Conservation (phyloP, 2,888 invertebrate genomes). For the Drosophila emarginata region DNA sequence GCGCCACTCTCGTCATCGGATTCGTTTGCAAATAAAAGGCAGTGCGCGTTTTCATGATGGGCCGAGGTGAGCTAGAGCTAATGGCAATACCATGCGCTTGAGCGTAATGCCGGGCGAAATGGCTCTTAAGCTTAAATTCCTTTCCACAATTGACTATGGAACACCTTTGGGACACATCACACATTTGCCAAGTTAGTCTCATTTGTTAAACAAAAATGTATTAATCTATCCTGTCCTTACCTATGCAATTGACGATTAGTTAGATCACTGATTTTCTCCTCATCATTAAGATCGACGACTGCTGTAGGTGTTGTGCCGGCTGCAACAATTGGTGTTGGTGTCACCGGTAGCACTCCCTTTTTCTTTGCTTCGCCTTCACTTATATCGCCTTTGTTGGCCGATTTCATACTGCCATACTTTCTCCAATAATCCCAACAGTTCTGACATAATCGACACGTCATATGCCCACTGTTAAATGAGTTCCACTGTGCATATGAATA, state of each 20-base stretch:
- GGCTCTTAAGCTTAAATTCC: conserved; percentile 97
- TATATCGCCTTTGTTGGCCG: conserved; percentile 85
- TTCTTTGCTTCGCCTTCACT: conserved; percentile 83
- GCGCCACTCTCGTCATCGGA: conserved; percentile 93
- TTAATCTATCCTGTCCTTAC: conserved; percentile 51
- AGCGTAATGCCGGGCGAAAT: conserved; percentile 96
- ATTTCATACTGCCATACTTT: conserved; percentile 94
- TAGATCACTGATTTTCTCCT: conserved; percentile 83
- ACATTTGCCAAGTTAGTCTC: neutral
- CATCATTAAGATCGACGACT: conserved; percentile 81
- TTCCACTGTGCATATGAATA: conserved; percentile 92
- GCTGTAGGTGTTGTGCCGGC: conserved; percentile 41
- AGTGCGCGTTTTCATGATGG: conserved; percentile 98
- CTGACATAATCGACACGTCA: conserved; percentile 96
- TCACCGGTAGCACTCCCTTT: conserved; percentile 66
- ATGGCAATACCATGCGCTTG: conserved; percentile 91
- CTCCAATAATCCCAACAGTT: conserved; percentile 99
- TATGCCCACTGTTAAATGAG: conserved; percentile 96
- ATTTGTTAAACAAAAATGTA: neutral
- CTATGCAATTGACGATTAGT: conserved; percentile 82
- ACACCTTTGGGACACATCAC: conserved; percentile 86
- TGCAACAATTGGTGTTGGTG: conserved; percentile 46
- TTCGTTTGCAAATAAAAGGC: conserved; percentile 97
- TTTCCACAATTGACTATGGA: conserved; percentile 95
- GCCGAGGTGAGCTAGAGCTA: conserved; percentile 90